These are phyloP conservation scores for Pollicipes pollicipes DNA, from an alignment of 1,140 invertebrate species.

Conservation along the genomic window DNA sequence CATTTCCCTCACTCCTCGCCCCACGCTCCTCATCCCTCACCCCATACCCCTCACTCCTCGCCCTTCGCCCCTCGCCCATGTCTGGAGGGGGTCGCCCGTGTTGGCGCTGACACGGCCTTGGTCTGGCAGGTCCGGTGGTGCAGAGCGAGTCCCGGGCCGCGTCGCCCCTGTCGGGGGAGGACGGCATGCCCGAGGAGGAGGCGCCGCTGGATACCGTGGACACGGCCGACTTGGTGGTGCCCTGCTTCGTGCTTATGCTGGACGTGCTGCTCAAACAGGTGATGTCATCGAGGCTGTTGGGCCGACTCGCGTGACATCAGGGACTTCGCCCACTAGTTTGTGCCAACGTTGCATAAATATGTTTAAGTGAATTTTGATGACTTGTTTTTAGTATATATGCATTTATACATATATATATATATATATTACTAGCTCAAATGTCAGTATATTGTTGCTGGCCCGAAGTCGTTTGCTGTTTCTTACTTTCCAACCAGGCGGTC, in stretches of 20 bases:
- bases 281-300: conserved; percentile 3
- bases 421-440: background rate
- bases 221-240: conserved; percentile 37
- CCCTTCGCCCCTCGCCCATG: background rate
- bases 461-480: background rate
- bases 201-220: conserved; percentile 13
- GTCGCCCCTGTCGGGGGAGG: conserved; percentile 49
- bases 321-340: too few species aligned
- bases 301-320: background rate
- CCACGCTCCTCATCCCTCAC: background rate
- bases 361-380: too few species aligned
- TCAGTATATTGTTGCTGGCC: conserved; percentile 4
- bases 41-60: too few species aligned
- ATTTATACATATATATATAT: conserved; percentile 8
- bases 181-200: conserved; percentile 28
- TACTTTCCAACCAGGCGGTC: too few species aligned
- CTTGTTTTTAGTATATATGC: too few species aligned
- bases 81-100: background rate
- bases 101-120: too few species aligned
- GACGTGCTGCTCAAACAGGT: conserved; percentile 89
- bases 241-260: conserved; percentile 89
- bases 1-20: too few species aligned
- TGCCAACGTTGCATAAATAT: background rate
- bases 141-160: conserved; percentile 22
- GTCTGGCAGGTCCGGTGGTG: background rate